Percentiles rank a stretch among this genome's conserved stretches.
Conservation (phyloP, 2,113 vertebrate genomes). For the Bostrychus sinensis region DNA sequence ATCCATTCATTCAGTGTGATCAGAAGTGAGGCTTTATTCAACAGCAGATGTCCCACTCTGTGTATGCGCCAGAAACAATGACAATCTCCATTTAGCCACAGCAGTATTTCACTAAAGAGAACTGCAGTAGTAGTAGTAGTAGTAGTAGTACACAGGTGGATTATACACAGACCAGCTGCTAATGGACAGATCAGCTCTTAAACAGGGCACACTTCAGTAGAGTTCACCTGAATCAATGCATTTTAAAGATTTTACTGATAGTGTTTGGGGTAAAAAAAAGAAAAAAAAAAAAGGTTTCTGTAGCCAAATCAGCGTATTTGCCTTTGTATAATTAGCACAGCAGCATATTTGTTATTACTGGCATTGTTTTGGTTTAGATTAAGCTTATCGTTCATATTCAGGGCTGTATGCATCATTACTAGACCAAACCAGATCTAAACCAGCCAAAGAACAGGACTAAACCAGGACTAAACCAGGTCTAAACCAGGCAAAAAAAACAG, state of each 20-base stretch:
- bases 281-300: too few relatives aligned
- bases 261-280: slow-evolving; percentile 7
- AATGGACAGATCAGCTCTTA: slow-evolving; percentile 27
- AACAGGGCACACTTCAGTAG: slow-evolving; percentile 17
- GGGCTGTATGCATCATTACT: too few relatives aligned
- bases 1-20: neutral
- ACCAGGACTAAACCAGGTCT: too few relatives aligned
- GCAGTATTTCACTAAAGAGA: slow-evolving; percentile 57
- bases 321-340: too few relatives aligned
- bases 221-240: slow-evolving; percentile 29
- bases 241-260: neutral
- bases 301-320: too few relatives aligned
- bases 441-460: too few relatives aligned
- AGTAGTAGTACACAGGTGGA: slow-evolving; percentile 12
- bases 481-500: too few relatives aligned
- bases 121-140: slow-evolving; percentile 16
- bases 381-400: too few relatives aligned
- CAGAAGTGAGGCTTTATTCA: neutral
- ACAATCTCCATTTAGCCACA: slow-evolving; percentile 27
- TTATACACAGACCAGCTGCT: slow-evolving; percentile 33
- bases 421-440: too few relatives aligned
- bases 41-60: neutral
- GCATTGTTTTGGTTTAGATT: too few relatives aligned
- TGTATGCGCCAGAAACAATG: slow-evolving; percentile 16
- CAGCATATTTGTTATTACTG: too few relatives aligned